These are phyloP conservation scores for Microcaecilia unicolor DNA, from an alignment of 2,797 vertebrate genomes.

Conservation along the genomic window DNA sequence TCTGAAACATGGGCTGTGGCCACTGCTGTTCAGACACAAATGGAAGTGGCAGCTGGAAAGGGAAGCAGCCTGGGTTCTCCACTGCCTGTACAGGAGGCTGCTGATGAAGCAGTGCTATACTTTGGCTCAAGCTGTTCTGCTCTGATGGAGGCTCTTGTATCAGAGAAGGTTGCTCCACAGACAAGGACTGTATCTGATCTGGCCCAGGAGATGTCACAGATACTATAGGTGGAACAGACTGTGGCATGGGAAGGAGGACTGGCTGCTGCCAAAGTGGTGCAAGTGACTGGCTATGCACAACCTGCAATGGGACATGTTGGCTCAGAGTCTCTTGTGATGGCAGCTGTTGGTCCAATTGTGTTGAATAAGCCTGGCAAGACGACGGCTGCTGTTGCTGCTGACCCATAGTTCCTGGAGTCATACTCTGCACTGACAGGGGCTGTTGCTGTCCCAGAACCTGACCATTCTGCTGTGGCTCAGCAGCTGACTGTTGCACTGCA, in stretches of 20 bases:
- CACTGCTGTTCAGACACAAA: constrained; percentile 15
- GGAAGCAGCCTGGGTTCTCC: background rate
- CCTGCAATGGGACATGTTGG: background rate
- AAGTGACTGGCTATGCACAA: background rate
- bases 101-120: background rate
- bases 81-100: background rate
- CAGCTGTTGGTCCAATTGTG: background rate
- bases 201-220: background rate
- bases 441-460: background rate
- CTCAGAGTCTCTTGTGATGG: background rate
- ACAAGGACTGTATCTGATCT: background rate
- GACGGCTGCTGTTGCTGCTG: constrained; percentile 1
- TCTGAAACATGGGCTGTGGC: constrained; percentile 12
- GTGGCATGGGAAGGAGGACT: background rate
- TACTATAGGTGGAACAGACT: background rate
- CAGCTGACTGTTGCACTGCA: background rate
- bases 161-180: background rate
- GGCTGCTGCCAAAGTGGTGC: constrained; percentile 1
- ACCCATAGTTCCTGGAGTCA: background rate
- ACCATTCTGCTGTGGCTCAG: constrained; percentile 3
- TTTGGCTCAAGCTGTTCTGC: background rate
- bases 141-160: background rate
- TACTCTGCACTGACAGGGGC: background rate
- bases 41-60: background rate
- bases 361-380: constrained; percentile 1